phyloP scores from a whole-genome alignment of 2,888 invertebrate species.

The Lasioglossum morio region DNA sequence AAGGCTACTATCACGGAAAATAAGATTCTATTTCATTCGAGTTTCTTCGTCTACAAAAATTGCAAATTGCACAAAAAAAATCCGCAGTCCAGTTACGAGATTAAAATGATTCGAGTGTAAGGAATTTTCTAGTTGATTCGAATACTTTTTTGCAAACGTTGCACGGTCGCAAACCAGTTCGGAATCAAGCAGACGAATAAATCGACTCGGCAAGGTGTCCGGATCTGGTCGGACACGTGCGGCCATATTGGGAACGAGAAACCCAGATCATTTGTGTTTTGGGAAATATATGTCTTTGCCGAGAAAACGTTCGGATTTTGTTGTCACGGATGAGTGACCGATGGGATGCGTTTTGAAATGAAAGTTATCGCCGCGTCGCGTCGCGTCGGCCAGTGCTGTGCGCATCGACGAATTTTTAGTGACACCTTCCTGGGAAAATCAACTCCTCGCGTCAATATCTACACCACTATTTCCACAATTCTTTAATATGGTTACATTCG shows the following conservation, averaged over 20 bases:
- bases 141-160: background rate
- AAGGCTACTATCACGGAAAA: too few relatives aligned
- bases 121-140: background rate
- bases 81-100: too few relatives aligned
- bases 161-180: background rate
- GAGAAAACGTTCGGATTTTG: conserved; percentile 10
- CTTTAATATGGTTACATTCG: too few relatives aligned
- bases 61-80: too few relatives aligned
- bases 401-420: background rate
- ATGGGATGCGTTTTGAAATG: conserved; percentile 9
- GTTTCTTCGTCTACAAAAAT: too few relatives aligned
- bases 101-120: too few relatives aligned
- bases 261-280: conserved; percentile 16
- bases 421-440: background rate
- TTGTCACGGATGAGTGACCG: conserved; percentile 11
- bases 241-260: conserved; percentile 2
- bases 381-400: background rate
- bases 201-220: background rate
- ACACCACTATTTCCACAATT: too few relatives aligned
- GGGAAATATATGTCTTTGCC: conserved; percentile 1
- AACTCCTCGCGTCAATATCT: background rate
- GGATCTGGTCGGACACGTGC: conserved; percentile 4
- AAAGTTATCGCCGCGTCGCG: background rate
- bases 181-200: background rate
- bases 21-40: too few relatives aligned